Conservation (phyloP, 2,888 invertebrate species). For the Anodontia alba region DNA sequence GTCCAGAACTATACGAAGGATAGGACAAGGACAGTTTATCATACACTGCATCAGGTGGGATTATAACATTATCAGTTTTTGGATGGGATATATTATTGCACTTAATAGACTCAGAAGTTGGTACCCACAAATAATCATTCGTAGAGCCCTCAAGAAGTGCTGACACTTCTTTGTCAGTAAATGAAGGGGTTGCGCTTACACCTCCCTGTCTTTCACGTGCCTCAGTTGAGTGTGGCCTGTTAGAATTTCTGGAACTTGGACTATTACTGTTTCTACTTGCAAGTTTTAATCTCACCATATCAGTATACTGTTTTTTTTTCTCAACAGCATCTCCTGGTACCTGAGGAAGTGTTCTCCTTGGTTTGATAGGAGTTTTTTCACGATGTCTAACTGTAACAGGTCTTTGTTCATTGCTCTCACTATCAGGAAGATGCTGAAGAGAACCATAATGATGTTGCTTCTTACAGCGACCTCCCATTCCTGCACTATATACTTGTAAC, state of each 20-base stretch:
- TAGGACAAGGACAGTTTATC: background rate
- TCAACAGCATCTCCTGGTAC: slow-evolving; percentile 72
- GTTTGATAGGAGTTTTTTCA: slow-evolving; percentile 56
- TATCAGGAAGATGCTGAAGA: slow-evolving; percentile 50
- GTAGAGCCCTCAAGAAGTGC: slow-evolving; percentile 43
- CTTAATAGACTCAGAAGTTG: background rate
- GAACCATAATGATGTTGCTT: slow-evolving; percentile 52
- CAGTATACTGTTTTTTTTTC: slow-evolving; percentile 73
- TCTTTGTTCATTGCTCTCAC: slow-evolving; percentile 15
- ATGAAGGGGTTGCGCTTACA: slow-evolving; percentile 54
- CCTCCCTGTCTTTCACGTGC: slow-evolving; percentile 30
- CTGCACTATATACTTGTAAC: background rate
- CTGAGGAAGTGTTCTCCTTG: slow-evolving; percentile 68
- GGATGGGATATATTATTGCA: slow-evolving; percentile 13
- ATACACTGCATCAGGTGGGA: slow-evolving; percentile 2
- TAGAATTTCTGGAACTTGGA: slow-evolving; percentile 55
- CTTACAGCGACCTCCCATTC: background rate
- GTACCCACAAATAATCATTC: slow-evolving; percentile 19
- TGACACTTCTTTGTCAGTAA: slow-evolving; percentile 67
- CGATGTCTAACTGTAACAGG: slow-evolving; percentile 23
- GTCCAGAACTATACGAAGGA: slow-evolving; percentile 20
- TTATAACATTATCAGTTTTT: background rate
- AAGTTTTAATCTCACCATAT: slow-evolving; percentile 68
- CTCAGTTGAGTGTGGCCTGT: slow-evolving; percentile 27
- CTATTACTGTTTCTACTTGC: slow-evolving; percentile 62